Conservation (phyloP, 2,113 vertebrate genomes). For the Raja brachyura region DNA sequence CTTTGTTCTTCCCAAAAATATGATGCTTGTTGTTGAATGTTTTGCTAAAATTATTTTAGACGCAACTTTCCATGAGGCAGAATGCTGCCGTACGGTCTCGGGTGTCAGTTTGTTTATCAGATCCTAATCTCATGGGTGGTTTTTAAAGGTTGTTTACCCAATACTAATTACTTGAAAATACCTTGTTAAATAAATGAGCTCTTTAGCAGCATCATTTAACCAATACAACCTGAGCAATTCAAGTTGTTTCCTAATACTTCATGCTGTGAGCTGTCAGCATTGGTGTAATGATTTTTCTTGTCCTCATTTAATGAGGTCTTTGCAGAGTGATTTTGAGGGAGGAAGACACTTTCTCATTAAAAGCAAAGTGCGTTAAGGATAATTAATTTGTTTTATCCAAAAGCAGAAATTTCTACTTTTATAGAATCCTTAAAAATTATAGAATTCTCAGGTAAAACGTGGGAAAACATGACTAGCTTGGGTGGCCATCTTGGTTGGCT, state of each 20-base stretch:
- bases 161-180: constrained; percentile 32
- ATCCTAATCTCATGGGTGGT: too few species aligned
- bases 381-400: not conserved
- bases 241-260: not conserved
- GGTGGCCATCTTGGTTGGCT: too few species aligned
- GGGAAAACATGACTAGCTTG: too few species aligned
- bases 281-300: not conserved
- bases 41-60: not conserved
- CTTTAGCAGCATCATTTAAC: not conserved
- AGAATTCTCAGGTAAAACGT: too few species aligned
- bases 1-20: not conserved
- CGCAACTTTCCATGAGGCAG: not conserved
- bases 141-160: constrained; percentile 24
- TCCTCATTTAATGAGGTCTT: not conserved
- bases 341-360: not conserved
- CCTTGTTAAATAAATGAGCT: constrained; percentile 23
- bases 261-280: not conserved
- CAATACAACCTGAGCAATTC: not conserved
- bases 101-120: too few species aligned
- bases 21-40: not conserved
- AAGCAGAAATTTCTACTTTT: not conserved
- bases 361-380: not conserved
- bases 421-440: too few species aligned
- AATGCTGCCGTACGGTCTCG: not conserved
- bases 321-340: not conserved